Evolutionary conservation across 2,888 invertebrate species (phyloP).

Genomic region (Caenorhabditis japonica): DNA sequence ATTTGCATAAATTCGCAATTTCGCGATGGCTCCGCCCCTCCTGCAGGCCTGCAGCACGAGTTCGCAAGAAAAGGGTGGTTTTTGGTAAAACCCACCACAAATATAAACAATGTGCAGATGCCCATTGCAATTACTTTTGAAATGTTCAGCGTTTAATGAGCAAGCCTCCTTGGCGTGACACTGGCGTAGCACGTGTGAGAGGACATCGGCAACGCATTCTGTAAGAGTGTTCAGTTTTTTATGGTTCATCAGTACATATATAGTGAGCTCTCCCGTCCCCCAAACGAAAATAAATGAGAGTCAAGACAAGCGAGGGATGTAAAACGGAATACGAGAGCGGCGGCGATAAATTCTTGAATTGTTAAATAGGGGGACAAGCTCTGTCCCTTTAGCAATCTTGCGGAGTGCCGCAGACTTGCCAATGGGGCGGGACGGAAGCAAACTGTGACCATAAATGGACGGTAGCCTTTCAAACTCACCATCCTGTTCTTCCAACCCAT

Average conservation of each 20-base stretch:
- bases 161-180: conserved; percentile 79
- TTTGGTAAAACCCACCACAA: conserved; percentile 25
- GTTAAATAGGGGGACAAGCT: no score
- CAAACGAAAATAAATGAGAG: conserved; percentile 7
- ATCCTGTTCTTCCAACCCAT: conserved; percentile 12
- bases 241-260: no score
- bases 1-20: no score
- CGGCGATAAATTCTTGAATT: no score
- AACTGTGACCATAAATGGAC: no score
- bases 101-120: conserved; percentile 50
- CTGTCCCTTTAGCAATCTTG: no score
- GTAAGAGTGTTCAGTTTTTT: conserved; percentile 37
- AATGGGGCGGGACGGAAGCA: no score
- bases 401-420: no score
- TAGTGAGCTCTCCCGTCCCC: conserved; percentile 3
- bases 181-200: conserved; percentile 70
- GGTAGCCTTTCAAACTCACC: not conserved
- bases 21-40: no score
- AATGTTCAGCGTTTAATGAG: conserved; percentile 72
- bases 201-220: conserved; percentile 74
- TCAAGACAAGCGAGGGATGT: not conserved
- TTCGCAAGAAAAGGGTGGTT: no score
- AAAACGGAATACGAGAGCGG: conserved; percentile 4
- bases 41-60: no score
- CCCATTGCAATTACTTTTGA: conserved; percentile 45